These are phyloP conservation scores for Edolisoma coerulescens DNA, from an alignment of 2,113 vertebrate genomes.

Conservation along the genomic window DNA sequence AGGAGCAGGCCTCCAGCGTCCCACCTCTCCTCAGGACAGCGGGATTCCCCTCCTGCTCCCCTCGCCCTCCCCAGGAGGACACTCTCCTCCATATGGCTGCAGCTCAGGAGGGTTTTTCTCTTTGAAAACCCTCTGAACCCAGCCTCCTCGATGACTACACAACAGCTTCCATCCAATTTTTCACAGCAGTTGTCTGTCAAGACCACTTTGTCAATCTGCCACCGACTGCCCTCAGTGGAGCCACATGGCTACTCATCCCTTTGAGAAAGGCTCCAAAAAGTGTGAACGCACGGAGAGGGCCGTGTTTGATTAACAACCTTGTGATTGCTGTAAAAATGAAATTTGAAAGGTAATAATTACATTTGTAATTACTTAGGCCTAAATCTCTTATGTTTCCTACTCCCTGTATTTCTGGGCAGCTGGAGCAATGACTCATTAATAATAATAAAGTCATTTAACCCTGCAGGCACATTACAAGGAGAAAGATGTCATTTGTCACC, in stretches of 20 bases:
- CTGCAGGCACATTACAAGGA: slow-evolving; percentile 77
- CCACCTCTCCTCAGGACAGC: neutral
- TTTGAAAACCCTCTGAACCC: neutral
- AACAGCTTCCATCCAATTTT: slow-evolving; percentile 15
- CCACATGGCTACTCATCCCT: neutral
- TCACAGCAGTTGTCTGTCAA: slow-evolving; percentile 31
- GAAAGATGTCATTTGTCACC: slow-evolving; percentile 80
- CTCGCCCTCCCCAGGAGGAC: neutral
- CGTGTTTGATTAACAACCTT: slow-evolving; percentile 60
- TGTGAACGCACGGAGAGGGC: neutral
- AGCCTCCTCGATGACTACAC: neutral
- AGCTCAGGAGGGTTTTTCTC: neutral
- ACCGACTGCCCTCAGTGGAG: neutral
- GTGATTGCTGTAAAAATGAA: slow-evolving; percentile 53
- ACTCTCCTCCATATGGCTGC: neutral
- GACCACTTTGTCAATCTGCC: slow-evolving; percentile 35
- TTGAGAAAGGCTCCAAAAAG: slow-evolving; percentile 19
- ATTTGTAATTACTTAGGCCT: slow-evolving; percentile 83
- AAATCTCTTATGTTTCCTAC: slow-evolving; percentile 71
- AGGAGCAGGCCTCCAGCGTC: neutral
- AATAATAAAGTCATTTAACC: slow-evolving; percentile 88
- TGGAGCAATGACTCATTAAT: slow-evolving; percentile 79
- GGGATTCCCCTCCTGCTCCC: neutral
- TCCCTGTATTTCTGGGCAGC: slow-evolving; percentile 54
- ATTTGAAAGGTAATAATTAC: slow-evolving; percentile 84